phyloP scores from a whole-genome alignment of 2,797 vertebrate genomes.

The Salmo trutta region DNA sequence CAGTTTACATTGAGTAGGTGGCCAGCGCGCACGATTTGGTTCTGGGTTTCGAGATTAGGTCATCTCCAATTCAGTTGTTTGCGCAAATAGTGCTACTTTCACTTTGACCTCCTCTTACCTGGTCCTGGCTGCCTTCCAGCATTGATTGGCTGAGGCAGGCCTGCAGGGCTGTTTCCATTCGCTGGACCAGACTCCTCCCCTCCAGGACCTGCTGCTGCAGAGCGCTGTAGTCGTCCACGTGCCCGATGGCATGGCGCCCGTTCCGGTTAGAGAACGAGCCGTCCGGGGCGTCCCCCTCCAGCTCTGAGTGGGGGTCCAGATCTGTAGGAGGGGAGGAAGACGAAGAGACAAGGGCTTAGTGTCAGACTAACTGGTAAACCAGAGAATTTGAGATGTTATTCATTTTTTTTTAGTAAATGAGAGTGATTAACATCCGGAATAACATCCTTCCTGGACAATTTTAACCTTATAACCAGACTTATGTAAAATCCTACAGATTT shows the following conservation, averaged over 20 bases:
- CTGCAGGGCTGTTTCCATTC: slow-evolving; percentile 76
- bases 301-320: slow-evolving; percentile 74
- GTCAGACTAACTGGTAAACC: neutral
- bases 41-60: neutral
- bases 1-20: neutral
- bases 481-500: neutral
- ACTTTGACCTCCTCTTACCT: slow-evolving; percentile 69
- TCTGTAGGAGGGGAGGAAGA: slow-evolving; percentile 43
- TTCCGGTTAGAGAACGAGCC: slow-evolving; percentile 79
- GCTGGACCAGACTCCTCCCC: slow-evolving; percentile 78
- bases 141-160: slow-evolving; percentile 62
- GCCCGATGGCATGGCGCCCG: slow-evolving; percentile 80
- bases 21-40: neutral
- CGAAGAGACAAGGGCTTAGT: no score
- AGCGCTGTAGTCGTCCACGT: slow-evolving; percentile 83
- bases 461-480: neutral
- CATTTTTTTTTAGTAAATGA: neutral
- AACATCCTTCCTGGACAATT: neutral
- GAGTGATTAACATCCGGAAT: neutral
- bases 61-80: neutral
- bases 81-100: neutral
- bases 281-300: slow-evolving; percentile 73
- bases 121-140: slow-evolving; percentile 61
- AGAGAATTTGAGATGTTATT: neutral
- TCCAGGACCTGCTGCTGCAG: slow-evolving; percentile 87